phyloP scores from a whole-genome alignment of 2,113 vertebrate species.

The Sylvilagus bachmani region DNA sequence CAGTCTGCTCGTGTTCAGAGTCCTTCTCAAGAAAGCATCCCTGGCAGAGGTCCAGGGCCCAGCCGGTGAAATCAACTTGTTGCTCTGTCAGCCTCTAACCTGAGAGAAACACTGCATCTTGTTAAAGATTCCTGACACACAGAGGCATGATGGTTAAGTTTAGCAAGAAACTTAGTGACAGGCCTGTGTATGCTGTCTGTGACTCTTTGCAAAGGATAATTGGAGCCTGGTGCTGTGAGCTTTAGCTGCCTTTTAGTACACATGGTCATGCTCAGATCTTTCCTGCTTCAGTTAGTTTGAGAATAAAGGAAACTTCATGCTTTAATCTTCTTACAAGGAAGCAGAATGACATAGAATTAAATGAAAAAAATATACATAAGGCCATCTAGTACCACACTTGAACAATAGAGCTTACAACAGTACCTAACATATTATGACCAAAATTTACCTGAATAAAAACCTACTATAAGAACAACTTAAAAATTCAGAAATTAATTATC shows the following conservation, averaged over 20 bases:
- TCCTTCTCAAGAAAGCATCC: constrained; percentile 60
- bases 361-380: not conserved
- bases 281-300: not conserved
- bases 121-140: constrained; percentile 9
- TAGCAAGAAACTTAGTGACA: constrained; percentile 25
- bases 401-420: not conserved
- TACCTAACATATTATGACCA: not conserved
- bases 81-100: constrained; percentile 71
- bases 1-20: not conserved
- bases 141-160: constrained; percentile 1
- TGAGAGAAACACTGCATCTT: constrained; percentile 63
- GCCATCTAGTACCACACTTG: not conserved
- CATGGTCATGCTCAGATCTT: not conserved
- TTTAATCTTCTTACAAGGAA: constrained; percentile 16
- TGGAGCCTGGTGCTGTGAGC: not conserved
- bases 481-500: not conserved
- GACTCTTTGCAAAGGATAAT: not conserved
- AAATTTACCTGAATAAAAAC: constrained; percentile 25
- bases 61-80: constrained; percentile 55
- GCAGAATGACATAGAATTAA: not conserved
- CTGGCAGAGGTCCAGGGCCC: constrained; percentile 66
- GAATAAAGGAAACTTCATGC: not conserved
- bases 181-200: not conserved
- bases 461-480: not conserved
- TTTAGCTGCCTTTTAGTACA: not conserved